phyloP scores from a whole-genome alignment of 2,888 invertebrate genomes.

The Busseola fusca region DNA sequence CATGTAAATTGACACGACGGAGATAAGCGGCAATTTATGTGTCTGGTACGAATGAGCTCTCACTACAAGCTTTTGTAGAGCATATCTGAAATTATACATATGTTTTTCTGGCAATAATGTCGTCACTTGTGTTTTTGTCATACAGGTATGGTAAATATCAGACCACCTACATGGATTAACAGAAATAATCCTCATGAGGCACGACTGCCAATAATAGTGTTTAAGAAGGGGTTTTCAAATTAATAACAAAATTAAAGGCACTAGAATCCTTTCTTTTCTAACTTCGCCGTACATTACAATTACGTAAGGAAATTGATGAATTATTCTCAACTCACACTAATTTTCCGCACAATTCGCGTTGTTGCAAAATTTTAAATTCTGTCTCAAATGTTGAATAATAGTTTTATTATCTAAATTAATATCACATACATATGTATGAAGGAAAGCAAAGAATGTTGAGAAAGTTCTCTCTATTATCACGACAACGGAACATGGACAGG shows the following conservation, averaged over 20 bases:
- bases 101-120: constrained; percentile 1
- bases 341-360: neutral
- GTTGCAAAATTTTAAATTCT: constrained; percentile 13
- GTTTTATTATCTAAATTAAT: constrained; percentile 25
- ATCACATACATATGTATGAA: constrained; percentile 48
- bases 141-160: constrained; percentile 5
- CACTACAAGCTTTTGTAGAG: constrained; percentile 33
- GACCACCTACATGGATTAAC: constrained; percentile 23
- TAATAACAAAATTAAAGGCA: neutral
- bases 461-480: constrained; percentile 21
- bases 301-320: constrained; percentile 3
- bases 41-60: constrained; percentile 23
- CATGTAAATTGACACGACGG: constrained; percentile 66
- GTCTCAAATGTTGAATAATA: constrained; percentile 9
- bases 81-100: constrained; percentile 22
- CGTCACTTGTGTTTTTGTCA: constrained; percentile 1
- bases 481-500: neutral
- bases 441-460: constrained; percentile 34
- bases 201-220: neutral
- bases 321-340: neutral
- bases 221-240: neutral
- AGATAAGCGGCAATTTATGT: constrained; percentile 50
- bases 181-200: neutral
- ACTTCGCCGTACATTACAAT: neutral
- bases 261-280: neutral